Base-by-base conservation (phyloP, 2,888 invertebrate genomes). In the Bellardia bayeri region DNA sequence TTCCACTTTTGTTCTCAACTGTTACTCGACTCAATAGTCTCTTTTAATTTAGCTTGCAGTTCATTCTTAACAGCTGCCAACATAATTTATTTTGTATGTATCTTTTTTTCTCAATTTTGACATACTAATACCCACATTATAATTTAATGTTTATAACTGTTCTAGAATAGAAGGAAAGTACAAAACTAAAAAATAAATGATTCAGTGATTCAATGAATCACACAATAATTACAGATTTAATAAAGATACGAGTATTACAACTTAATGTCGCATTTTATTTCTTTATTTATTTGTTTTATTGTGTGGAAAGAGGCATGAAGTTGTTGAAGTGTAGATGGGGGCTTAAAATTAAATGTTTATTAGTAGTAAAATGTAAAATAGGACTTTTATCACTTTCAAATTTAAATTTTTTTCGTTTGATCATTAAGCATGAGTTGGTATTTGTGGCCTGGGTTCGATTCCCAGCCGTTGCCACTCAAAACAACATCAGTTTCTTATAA, bases 161-260 rank as follows among this genome's bases (percentile, higher is more conserved):
- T 54, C 16, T n/a, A 54, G n/a, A 54, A 16, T 13, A 45, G 45
- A 45, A 45, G 9, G 45, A 45, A 40, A 42, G 40, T 3, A 40
- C 3, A 64, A 16, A 11, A 40, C n/a, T 9, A 64, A 9, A 4
- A 7, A 64, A 40, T 8, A 40, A 64, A 64, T 11, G 61, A 61
- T 33, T 61, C 30, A 64, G 42, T 11, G 61, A 61, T 33, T 61
- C 30, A 61, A 61, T 61, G 33, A 61, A 61, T 61, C 11, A 33
- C 33, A 51, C n/a, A 51, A n/a, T 51, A 51, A 51, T 23, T 58
- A 30, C 42, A 64, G 9, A 42, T 64, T 64, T 40, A 64, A 64
- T 64, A 64, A 64, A 11, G 16, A 37, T 54, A 63, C 23, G 23
- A 14, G 6, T 14, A 37, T 63, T n/a, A 63, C n/a, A 13, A 37